Conservation (phyloP, 2,888 invertebrate species). For the Drosophila pegasa region DNA sequence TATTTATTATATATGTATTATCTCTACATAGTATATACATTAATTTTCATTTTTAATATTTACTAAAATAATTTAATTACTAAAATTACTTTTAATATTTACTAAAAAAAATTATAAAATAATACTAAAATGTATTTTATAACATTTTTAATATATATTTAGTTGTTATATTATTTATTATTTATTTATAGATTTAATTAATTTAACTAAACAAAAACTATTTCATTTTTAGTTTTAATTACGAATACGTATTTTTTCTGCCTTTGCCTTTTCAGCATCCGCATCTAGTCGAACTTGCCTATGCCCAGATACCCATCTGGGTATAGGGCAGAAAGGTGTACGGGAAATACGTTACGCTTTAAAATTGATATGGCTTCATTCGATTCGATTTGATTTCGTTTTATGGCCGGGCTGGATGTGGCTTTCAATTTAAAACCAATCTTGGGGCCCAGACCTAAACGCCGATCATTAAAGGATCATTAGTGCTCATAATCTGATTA, state of each 20-base stretch:
- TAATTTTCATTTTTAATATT: no score
- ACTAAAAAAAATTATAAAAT: no score
- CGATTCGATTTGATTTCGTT: conserved; percentile 52
- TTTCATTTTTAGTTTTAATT: neutral
- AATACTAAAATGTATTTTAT: no score
- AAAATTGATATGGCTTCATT: conserved; percentile 52
- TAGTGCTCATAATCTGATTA: conserved; percentile 85
- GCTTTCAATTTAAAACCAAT: conserved; percentile 74
- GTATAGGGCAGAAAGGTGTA: neutral
- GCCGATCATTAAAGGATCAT: conserved; percentile 85
- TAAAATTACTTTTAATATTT: no score
- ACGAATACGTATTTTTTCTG: neutral
- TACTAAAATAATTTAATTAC: no score
- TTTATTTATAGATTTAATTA: no score
- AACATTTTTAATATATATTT: no score
- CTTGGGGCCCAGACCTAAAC: conserved; percentile 75
- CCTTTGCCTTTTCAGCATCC: conserved; percentile 6
- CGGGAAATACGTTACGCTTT: conserved; percentile 36
- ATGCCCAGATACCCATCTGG: neutral
- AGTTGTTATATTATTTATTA: no score
- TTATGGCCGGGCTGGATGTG: conserved; percentile 35
- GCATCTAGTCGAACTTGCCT: neutral
- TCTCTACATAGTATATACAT: no score
- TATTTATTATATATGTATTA: no score
- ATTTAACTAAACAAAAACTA: no score